These are phyloP conservation scores for Pachycephus smyrnensis DNA, from an alignment of 2,888 invertebrate genomes.

Conservation along the genomic window DNA sequence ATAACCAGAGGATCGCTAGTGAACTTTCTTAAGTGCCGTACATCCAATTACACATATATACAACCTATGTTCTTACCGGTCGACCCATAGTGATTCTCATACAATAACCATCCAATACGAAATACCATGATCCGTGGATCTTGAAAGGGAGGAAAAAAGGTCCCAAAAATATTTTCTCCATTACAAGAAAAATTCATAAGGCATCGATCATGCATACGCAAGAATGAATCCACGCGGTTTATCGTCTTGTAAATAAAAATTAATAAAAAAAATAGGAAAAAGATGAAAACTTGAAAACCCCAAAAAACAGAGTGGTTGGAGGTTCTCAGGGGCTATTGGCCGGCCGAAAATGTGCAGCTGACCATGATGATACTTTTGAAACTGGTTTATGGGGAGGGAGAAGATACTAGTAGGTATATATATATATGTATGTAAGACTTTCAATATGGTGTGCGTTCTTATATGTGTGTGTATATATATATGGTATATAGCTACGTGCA, in stretches of 20 bases:
- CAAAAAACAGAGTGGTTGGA: neutral
- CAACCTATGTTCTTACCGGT: neutral
- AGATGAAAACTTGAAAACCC: neutral
- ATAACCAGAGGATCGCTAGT: neutral
- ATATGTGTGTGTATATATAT: constrained; percentile 10
- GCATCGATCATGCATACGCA: neutral
- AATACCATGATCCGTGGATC: neutral
- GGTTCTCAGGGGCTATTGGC: neutral
- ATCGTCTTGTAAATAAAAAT: neutral
- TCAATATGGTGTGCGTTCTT: neutral
- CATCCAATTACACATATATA: neutral
- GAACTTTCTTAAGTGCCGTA: neutral
- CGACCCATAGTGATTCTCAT: neutral
- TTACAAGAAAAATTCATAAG: neutral
- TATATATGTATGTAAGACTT: neutral
- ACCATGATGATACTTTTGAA: neutral
- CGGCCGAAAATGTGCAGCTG: neutral
- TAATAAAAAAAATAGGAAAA: too few species aligned
- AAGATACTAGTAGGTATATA: neutral
- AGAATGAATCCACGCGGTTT: neutral
- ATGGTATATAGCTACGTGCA: neutral
- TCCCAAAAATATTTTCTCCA: neutral
- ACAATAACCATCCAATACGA: neutral
- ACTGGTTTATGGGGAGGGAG: neutral
- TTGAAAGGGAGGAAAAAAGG: neutral